phyloP scores from a whole-genome alignment of 2,113 vertebrate genomes.

The Ramphastos sulfuratus region DNA sequence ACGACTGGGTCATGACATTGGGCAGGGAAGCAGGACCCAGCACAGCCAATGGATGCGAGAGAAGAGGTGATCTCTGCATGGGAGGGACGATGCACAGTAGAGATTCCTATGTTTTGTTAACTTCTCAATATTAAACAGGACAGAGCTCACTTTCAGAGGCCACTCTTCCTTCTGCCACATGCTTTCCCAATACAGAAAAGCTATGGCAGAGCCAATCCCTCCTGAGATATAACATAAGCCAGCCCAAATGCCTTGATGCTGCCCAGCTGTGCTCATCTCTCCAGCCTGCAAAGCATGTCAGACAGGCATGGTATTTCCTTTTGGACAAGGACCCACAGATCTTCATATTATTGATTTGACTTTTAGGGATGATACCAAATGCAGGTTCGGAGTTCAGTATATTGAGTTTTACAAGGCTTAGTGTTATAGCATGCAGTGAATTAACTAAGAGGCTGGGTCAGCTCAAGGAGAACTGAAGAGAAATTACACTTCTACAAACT shows the following conservation, averaged over 20 bases:
- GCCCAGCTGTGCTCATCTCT: background rate
- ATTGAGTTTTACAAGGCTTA: background rate
- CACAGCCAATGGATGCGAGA: background rate
- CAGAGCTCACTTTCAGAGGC: background rate
- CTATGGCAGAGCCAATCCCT: background rate
- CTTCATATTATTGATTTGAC: constrained; percentile 46
- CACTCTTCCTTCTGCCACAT: background rate
- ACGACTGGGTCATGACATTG: rapidly evolving
- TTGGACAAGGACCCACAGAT: background rate
- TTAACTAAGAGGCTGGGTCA: constrained; percentile 25
- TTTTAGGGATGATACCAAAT: constrained; percentile 1
- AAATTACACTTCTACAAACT: constrained; percentile 4
- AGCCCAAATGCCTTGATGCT: background rate
- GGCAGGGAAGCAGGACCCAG: background rate
- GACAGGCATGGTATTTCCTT: background rate
- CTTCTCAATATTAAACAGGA: background rate
- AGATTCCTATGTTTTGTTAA: background rate
- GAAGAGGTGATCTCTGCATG: background rate
- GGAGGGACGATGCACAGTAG: background rate
- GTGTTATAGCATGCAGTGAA: background rate
- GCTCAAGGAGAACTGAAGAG: background rate
- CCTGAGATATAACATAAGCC: background rate
- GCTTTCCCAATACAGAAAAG: background rate
- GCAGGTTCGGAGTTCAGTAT: background rate
- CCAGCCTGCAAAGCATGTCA: background rate